phyloP scores from a whole-genome alignment of 2,888 invertebrate species.

The Machimus rusticus region DNA sequence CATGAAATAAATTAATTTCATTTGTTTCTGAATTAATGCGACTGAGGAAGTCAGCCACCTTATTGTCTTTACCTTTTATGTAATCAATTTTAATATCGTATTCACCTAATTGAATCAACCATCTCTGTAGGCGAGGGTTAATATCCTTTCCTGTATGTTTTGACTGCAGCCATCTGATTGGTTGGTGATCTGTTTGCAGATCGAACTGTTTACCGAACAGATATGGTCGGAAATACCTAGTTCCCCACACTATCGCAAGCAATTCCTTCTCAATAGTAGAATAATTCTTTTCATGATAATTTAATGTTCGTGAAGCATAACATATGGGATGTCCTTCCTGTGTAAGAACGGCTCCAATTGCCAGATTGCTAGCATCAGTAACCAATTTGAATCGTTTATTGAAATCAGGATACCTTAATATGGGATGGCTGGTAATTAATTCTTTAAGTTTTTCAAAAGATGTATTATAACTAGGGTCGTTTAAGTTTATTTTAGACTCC shows the following conservation, averaged over 20 bases:
- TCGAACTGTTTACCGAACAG: constrained; percentile 31
- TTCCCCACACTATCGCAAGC: constrained; percentile 53
- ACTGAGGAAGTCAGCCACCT: constrained; percentile 32
- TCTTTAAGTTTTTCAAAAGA: constrained; percentile 18
- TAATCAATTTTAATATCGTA: background rate
- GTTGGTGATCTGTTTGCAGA: constrained; percentile 26
- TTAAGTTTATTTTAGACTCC: background rate
- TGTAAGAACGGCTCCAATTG: constrained; percentile 48
- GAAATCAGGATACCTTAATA: constrained; percentile 10
- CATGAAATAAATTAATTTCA: background rate
- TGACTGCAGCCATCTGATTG: constrained; percentile 16
- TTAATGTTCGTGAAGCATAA: constrained; percentile 53
- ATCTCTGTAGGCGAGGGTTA: constrained; percentile 8
- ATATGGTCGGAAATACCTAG: constrained; percentile 48
- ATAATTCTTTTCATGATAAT: constrained; percentile 50
- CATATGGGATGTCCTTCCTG: constrained; percentile 52
- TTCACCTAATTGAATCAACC: background rate
- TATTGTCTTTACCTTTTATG: constrained; percentile 31
- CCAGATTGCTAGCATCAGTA: background rate
- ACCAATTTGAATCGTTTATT: constrained; percentile 22
- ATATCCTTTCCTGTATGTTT: constrained; percentile 20
- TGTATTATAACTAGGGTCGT: constrained; percentile 1
- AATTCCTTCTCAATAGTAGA: constrained; percentile 55
- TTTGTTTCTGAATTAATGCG: constrained; percentile 19
- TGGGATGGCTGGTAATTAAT: background rate